Percentiles rank a stretch among this genome's conserved stretches.
Evolutionary conservation across 2,113 vertebrate genomes (phyloP).

Genomic region (Sterrhoptilus dennistouni): DNA sequence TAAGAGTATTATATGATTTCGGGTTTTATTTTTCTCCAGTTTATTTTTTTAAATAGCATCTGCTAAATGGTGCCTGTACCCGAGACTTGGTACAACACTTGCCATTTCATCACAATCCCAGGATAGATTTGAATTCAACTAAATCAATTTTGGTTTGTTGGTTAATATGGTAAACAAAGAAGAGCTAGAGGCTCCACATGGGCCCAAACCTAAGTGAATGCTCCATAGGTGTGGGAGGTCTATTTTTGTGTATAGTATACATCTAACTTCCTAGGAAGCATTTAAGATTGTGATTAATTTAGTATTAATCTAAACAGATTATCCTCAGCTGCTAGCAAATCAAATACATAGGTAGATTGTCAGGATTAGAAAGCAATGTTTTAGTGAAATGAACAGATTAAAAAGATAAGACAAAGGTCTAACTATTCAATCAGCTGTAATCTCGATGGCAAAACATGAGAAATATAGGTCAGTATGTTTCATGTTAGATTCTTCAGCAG

Average conservation of each 20-base stretch:
- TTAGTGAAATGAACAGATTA: conserved; percentile 16
- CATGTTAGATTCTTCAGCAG: background rate
- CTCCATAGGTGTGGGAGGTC: background rate
- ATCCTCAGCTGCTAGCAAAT: conserved; percentile 1
- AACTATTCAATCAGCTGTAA: background rate
- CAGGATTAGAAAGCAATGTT: conserved; percentile 18
- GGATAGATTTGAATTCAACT: background rate
- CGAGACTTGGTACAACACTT: background rate
- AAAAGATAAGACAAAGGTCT: conserved; percentile 10
- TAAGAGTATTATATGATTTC: background rate
- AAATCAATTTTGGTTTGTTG: background rate
- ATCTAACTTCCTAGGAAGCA: background rate
- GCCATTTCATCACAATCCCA: background rate
- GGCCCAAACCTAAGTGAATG: background rate
- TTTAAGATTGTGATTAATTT: background rate
- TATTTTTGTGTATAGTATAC: background rate
- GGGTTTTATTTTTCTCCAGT: background rate
- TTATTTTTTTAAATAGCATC: background rate
- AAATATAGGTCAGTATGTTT: conserved; percentile 48
- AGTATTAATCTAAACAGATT: conserved; percentile 28
- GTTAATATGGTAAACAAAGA: background rate
- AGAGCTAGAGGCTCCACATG: background rate
- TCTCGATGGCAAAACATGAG: background rate
- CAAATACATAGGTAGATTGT: conserved; percentile 23
- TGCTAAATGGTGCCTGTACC: background rate